Conservation (phyloP, 1,140 invertebrate genomes). For the Trialeurodes vaporariorum region DNA sequence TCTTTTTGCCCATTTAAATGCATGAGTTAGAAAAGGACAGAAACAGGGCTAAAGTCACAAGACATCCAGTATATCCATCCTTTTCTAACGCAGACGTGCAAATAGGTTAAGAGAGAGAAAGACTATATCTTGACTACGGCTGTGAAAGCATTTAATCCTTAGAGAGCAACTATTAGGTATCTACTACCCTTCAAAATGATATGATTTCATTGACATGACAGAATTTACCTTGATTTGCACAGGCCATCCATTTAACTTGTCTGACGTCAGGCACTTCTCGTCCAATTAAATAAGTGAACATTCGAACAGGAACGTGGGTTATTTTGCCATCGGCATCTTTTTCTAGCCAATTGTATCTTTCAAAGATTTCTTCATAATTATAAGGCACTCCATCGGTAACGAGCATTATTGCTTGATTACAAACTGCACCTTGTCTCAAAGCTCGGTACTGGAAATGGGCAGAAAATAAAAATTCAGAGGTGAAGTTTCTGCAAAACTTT, state of each 20-base stretch:
- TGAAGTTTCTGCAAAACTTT: constrained; percentile 6
- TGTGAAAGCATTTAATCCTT: too few species aligned
- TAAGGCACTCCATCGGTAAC: constrained; percentile 95
- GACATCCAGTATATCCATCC: too few species aligned
- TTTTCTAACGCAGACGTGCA: too few species aligned
- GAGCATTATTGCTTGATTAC: constrained; percentile 95
- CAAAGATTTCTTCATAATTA: constrained; percentile 83
- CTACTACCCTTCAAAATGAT: too few species aligned
- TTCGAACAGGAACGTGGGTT: constrained; percentile 64
- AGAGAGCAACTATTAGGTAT: too few species aligned
- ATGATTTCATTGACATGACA: too few species aligned
- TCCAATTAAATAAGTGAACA: constrained; percentile 97
- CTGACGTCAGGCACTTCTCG: constrained; percentile 69
- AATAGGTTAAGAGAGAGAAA: too few species aligned
- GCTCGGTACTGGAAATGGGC: constrained; percentile 29
- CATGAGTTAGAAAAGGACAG: too few species aligned
- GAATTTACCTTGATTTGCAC: constrained; percentile 73
- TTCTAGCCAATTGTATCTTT: constrained; percentile 65
- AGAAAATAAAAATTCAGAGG: constrained; percentile 5
- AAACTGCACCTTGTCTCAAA: constrained; percentile 38
- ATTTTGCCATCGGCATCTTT: constrained; percentile 33
- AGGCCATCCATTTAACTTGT: constrained; percentile 94
- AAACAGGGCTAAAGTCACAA: too few species aligned
- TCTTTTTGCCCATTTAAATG: too few species aligned
- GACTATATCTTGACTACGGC: too few species aligned